Evolutionary conservation across 2,113 vertebrate species (phyloP), one percentile per base, ranked within the genome.

Genomic region (Myotis brandtii): DNA sequence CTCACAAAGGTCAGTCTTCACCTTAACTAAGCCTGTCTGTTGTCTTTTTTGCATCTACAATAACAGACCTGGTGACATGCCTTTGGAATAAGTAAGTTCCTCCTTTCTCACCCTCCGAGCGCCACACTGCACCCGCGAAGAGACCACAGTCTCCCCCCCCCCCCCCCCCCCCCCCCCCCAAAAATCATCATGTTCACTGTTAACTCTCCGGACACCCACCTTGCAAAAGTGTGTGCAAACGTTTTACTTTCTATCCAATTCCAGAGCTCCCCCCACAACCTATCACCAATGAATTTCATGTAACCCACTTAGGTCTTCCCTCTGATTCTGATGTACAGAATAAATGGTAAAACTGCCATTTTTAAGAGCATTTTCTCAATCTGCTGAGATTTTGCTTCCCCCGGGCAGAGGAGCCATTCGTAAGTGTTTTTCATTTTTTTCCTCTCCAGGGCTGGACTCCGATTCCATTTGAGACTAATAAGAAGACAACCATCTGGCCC

Each of bases 401-500:
- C 59, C n/a, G 21, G 3, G 17, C 54, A 88, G 50, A 87, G 37
- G 5, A 48, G 48, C 89, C 23, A 18, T 40, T 54, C 72, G 40
- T 46, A 52, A 17, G 3, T 2, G 7, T 10, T 52, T 59, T 69
- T 14, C 12, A 3, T n/a, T 17, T 40, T 48, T 80, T 18, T 5
- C 16, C 21, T 50, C 23, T 12, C 84, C 52, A 76, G 34, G 70
- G 62, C 40, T 80, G 3, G 7, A 50, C 67, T 95, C 86, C 84
- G 80, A 93, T 67, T 80, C 83, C 75, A 54, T 54, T 70, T 69
- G 90, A 86, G 37, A 87, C 32, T 27, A 43, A 84, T 90, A 81
- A 88, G 73, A 79, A 95, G 66, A 85, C 84, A 90, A 54, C 86
- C 93, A 92, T 75, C 77, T 87, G 96, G 80, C 54, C 6, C n/a